phyloP scores from a whole-genome alignment of 37 sponge, comb jelly and placozoan genomes.

The Halichondria panicea region DNA sequence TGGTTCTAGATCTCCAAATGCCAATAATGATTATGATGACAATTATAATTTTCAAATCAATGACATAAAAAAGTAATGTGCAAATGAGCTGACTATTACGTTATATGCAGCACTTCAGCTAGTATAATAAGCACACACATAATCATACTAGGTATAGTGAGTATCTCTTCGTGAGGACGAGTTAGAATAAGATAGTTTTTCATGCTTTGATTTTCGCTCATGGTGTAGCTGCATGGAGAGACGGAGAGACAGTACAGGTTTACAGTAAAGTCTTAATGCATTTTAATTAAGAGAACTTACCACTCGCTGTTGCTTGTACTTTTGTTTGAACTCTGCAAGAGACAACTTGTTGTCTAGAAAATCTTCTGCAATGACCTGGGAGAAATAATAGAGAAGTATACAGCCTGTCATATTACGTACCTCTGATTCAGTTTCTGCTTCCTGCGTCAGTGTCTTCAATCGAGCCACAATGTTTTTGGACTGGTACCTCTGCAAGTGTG shows the following conservation, averaged over 20 bases:
- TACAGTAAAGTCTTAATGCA: too few relatives aligned
- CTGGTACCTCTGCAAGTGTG: conserved; percentile 53
- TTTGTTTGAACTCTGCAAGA: conserved; percentile 37
- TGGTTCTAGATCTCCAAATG: too few relatives aligned
- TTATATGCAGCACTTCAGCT: too few relatives aligned
- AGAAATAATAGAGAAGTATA: background rate
- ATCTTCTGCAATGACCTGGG: conserved; percentile 52
- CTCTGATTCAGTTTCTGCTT: conserved; percentile 60
- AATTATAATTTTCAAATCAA: too few relatives aligned
- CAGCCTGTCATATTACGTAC: conserved; percentile 4
- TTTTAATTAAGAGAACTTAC: conserved; percentile 15
- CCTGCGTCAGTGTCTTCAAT: conserved; percentile 43
- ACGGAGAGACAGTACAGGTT: too few relatives aligned
- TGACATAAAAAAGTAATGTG: too few relatives aligned
- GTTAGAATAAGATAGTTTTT: conserved; percentile 45
- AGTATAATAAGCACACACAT: too few relatives aligned
- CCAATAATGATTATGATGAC: too few relatives aligned
- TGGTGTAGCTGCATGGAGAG: conserved; percentile 31
- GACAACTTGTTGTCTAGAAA: conserved; percentile 55
- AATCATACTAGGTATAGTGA: too few relatives aligned
- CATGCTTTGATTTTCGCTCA: conserved; percentile 31
- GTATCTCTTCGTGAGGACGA: too few relatives aligned
- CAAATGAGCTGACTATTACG: too few relatives aligned
- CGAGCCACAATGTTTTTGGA: background rate
- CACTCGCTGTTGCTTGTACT: conserved; percentile 41